Percentiles rank a stretch among this genome's conserved stretches.
Evolutionary conservation across 1,140 invertebrate species (phyloP).

Genomic region (Sarcophaga peregrina): DNA sequence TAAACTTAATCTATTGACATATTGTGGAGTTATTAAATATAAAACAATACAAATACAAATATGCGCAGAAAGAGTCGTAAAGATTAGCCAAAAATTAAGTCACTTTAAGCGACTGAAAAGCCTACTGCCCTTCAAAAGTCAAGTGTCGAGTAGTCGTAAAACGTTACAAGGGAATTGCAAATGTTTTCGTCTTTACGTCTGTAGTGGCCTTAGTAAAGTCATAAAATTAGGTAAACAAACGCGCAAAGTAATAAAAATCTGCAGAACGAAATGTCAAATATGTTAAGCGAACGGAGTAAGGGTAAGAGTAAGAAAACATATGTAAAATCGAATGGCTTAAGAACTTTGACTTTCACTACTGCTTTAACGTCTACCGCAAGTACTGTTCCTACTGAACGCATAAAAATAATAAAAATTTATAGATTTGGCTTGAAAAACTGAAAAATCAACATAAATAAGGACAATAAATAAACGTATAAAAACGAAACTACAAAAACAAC

Average conservation of each 20-base stretch:
- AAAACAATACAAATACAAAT: not conserved
- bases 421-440: not conserved
- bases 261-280: not conserved
- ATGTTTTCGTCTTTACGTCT: not conserved
- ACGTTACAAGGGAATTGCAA: not conserved
- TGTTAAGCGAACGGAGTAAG: not conserved
- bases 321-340: not conserved
- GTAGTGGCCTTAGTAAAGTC: not conserved
- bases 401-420: slow-evolving; percentile 26
- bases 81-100: not conserved
- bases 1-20: not conserved
- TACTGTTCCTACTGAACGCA: not conserved
- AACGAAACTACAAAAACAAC: not conserved
- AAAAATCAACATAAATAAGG: slow-evolving; percentile 15
- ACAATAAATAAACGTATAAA: not conserved
- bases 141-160: not conserved
- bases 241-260: not conserved
- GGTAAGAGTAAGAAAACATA: not conserved
- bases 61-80: not conserved
- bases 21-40: not conserved
- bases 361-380: too few species aligned
- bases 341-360: not conserved
- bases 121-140: not conserved
- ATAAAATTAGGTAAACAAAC: slow-evolving; percentile 25
- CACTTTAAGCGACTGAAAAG: not conserved